Evolutionary conservation across 2,113 vertebrate species (phyloP).

Genomic region (Phylloscopus trochiloides): DNA sequence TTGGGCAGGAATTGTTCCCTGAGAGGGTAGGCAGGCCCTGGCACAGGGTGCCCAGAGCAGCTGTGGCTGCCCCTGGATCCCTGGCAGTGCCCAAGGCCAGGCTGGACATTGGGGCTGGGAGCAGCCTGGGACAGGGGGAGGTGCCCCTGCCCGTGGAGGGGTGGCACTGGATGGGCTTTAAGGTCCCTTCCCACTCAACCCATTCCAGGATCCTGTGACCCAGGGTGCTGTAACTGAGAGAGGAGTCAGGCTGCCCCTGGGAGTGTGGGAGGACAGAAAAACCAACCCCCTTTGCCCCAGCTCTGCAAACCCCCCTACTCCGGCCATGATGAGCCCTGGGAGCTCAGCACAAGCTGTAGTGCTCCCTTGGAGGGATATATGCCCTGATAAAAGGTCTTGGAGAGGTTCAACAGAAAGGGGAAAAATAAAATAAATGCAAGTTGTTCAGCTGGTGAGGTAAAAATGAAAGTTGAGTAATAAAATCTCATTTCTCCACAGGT

Average conservation of each 20-base stretch:
- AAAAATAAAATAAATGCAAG: neutral
- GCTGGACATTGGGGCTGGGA: neutral
- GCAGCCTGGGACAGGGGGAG: neutral
- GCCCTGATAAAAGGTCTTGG: neutral
- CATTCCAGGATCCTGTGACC: neutral
- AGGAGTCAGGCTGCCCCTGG: neutral
- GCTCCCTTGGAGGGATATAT: neutral
- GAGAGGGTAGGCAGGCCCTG: neutral
- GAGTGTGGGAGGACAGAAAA: neutral
- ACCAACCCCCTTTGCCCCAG: fast-evolving
- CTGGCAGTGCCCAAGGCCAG: neutral
- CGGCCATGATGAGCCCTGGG: neutral
- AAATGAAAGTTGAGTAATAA: neutral
- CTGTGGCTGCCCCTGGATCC: neutral
- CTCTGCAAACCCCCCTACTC: neutral
- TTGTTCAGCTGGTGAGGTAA: neutral
- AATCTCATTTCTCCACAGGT: neutral
- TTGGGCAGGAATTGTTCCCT: neutral
- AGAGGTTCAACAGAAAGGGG: neutral
- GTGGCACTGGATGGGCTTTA: fast-evolving
- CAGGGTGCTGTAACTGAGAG: fast-evolving
- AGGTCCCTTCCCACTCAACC: fast-evolving
- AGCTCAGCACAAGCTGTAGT: fast-evolving
- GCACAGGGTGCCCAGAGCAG: neutral
- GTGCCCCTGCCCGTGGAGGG: neutral